phyloP scores from a whole-genome alignment of 92 coral and sea anemone species.

The Nematostella vectensis region DNA sequence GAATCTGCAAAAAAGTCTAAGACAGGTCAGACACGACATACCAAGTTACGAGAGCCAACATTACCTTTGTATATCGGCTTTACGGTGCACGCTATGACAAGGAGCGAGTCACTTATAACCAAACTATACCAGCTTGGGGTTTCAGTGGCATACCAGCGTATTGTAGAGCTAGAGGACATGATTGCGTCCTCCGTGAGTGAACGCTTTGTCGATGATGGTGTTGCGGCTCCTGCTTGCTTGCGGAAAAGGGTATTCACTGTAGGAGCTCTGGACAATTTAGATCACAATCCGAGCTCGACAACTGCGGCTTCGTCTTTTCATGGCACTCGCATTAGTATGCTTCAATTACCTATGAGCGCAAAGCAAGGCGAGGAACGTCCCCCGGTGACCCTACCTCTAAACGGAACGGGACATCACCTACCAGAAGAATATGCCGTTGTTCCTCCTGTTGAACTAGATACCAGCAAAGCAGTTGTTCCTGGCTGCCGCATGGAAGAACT shows the following conservation, averaged over 20 bases:
- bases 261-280: slow-evolving; percentile 47
- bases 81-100: slow-evolving; percentile 31
- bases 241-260: slow-evolving; percentile 33
- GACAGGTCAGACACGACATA: slow-evolving; percentile 26
- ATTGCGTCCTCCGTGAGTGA: slow-evolving; percentile 36
- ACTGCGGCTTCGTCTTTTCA: slow-evolving; percentile 50
- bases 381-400: slow-evolving; percentile 34
- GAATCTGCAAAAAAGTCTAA: slow-evolving; percentile 6
- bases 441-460: slow-evolving; percentile 51
- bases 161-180: slow-evolving; percentile 37
- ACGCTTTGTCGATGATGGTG: slow-evolving; percentile 27
- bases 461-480: slow-evolving; percentile 34
- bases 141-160: slow-evolving; percentile 42
- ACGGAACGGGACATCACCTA: slow-evolving; percentile 45
- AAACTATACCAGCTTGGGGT: slow-evolving; percentile 42
- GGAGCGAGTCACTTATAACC: slow-evolving; percentile 34
- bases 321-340: slow-evolving; percentile 58
- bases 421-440: slow-evolving; percentile 50
- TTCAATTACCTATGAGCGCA: slow-evolving; percentile 27
- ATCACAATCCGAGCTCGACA: slow-evolving; percentile 48
- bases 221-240: slow-evolving; percentile 31
- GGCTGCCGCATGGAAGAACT: slow-evolving; percentile 23
- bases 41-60: slow-evolving; percentile 44
- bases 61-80: slow-evolving; percentile 45
- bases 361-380: slow-evolving; percentile 26